Evolutionary conservation across 2,888 invertebrate species (phyloP), one percentile per base, ranked within the genome.

Genomic region (Parthenolecanium corni): DNA sequence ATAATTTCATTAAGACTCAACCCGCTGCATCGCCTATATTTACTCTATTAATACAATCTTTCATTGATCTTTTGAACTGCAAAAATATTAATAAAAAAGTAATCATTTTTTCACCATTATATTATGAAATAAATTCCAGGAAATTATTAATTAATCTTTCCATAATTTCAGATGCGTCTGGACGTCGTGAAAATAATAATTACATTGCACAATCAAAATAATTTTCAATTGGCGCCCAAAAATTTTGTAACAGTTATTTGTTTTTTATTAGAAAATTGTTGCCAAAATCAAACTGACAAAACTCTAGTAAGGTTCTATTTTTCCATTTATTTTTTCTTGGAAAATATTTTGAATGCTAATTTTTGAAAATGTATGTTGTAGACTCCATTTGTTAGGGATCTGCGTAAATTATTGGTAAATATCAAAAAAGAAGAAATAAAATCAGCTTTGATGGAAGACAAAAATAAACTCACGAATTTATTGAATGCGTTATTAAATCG

Each of bases 191-290:
- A 51, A 38, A 23, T 21, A 38, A 16, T 61, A 16, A 6, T 38
- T n/a, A 38, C 18, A 0, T 49, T 61, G 24, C 49, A 20, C 2
- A 20, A 49, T 9, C 47, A 49, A 23, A 47, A 61, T 40, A 23
- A 49, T n/a, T 14, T 49, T 11, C 2, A 24, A 4, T n/a, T 51
- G 2, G 20, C 9, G 2, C 38, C 49, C 16, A 38, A 20, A 1
- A 61, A 40, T 40, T 49, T 36, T 23, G 38, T 61, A 9, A 21
- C 21, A 9, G 16, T 61, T 9, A 18, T 51, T 49, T 23, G 61
- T 51, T 61, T 61, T 40, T 20, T 61, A 14, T 16, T 61, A 14
- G 46, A 51, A 40, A 51, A 61, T 40, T 61, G 61, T 40, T 14
- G 36, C 3, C 11, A 14, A 38, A 36, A 23, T 23, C 36, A 18